A percentile compares a stretch with the other conserved stretches of the same genome.
Conservation (phyloP, 1,140 invertebrate genomes). For the Diprion similis region DNA sequence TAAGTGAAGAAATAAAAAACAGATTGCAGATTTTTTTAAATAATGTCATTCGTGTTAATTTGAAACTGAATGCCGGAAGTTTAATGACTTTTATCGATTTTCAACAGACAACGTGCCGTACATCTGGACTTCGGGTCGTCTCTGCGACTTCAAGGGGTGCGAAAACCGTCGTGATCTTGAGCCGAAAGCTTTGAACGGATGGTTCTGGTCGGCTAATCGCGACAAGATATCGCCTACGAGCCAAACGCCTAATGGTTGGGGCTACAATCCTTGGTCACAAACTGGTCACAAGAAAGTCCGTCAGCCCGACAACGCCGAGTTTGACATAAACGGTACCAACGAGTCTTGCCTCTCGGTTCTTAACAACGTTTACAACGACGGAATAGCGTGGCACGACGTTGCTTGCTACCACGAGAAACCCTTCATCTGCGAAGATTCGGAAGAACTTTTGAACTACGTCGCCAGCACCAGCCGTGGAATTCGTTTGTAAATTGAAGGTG, state of each 20-base stretch:
- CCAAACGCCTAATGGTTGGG: conserved; percentile 70
- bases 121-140: conserved; percentile 89
- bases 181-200: conserved; percentile 83
- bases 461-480: conserved; percentile 81
- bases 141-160: conserved; percentile 93
- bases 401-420: conserved; percentile 93
- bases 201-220: conserved; percentile 93
- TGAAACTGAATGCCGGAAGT: too few species aligned
- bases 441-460: conserved; percentile 84
- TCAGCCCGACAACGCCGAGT: conserved; percentile 91
- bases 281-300: conserved; percentile 87
- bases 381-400: conserved; percentile 91
- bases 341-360: conserved; percentile 86
- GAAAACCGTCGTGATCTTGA: conserved; percentile 84
- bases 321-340: conserved; percentile 87
- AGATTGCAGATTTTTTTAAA: neutral
- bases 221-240: conserved; percentile 88
- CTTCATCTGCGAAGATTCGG: conserved; percentile 87
- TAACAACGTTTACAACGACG: conserved; percentile 92
- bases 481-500: conserved; percentile 66
- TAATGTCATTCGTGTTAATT: neutral
- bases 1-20: conserved; percentile 6
- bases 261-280: conserved; percentile 86
- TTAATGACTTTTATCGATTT: conserved; percentile 31
- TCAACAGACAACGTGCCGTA: conserved; percentile 83